Base-by-base conservation (phyloP, 2,797 vertebrate species). In the Microctenopoma stevenorrisi region DNA sequence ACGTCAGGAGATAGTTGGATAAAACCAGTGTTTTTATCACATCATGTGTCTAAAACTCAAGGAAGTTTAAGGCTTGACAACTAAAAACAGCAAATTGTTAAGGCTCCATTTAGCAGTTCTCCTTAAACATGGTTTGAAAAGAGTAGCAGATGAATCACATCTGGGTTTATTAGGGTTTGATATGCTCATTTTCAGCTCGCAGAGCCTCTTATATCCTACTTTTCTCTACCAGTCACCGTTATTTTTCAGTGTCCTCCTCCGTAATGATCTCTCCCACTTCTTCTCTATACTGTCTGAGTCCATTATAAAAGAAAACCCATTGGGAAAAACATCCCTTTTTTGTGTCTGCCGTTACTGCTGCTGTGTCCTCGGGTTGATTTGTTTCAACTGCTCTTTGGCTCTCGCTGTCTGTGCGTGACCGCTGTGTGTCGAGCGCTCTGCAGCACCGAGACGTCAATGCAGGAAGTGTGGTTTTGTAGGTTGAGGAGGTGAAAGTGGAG, bases 401-500 rank as follows among this genome's bases (percentile, higher is more conserved):
- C 7, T 1, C 30, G 30, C 66, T 62, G 16, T 60, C 64, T 18
- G 37, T 30, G 44, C 12, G 5, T 56, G 59, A 4, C 58, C 48
- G 43, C 4, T 62, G 51, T 44, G 28, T 59, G 37, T n/a, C 3
- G n/a, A 49, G 54, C n/a, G 40, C 64, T 73, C 46, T 14, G 56
- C 61, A 47, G 65, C 48, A 8, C 50, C 11, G 53, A 43, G 65
- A 70, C 68, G 54, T 70, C 48, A 74, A 68, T 58, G 42, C 56
- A 74, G 57, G 73, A 67, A 59, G 64, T 76, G 76, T 72, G 72
- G 72, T 69, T 76, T 65, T 25, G 63, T 38, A 62, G 55, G 73
- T 22, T 57, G 56, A 48, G 52, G 58, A 49, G 67, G 67, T 53
- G 42, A 68, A 88, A 84, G 78, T 78, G 72, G 73, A 79, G 78